Percentiles rank a stretch among this genome's conserved stretches.
Conservation (phyloP, 1,140 invertebrate genomes). For the Caenorhabditis latens region DNA sequence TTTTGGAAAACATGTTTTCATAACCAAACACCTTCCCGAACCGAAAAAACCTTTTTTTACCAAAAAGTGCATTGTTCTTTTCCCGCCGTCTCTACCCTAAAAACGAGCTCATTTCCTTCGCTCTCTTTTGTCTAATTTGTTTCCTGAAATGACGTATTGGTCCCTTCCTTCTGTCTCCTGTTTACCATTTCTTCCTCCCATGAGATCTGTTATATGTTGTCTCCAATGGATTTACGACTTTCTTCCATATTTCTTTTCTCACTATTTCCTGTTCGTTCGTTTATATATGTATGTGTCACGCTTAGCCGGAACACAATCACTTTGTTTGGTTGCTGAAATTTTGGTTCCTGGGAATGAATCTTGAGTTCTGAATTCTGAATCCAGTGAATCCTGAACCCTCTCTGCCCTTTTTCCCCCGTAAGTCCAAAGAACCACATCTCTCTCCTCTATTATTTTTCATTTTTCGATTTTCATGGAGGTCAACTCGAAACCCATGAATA, state of each 20-base stretch:
- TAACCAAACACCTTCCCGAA: too few relatives aligned
- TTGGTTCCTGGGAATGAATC: too few relatives aligned
- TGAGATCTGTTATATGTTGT: neutral
- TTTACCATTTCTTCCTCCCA: neutral
- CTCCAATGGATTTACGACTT: constrained; percentile 15
- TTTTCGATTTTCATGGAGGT: constrained; percentile 4
- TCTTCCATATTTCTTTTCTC: neutral
- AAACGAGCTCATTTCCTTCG: neutral
- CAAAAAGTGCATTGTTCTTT: neutral
- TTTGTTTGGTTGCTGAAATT: too few relatives aligned
- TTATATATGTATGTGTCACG: too few relatives aligned
- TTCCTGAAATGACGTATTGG: constrained; percentile 28
- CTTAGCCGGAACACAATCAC: too few relatives aligned
- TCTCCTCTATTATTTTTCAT: neutral
- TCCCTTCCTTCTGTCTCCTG: neutral
- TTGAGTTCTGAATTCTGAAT: too few relatives aligned
- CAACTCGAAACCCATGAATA: neutral
- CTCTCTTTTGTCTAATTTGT: neutral
- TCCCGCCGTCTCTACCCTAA: neutral
- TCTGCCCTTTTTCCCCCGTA: neutral
- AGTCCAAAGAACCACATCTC: neutral
- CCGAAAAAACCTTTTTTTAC: too few relatives aligned
- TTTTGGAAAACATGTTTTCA: too few relatives aligned
- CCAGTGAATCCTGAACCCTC: too few relatives aligned
- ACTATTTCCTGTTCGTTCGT: too few relatives aligned